phyloP scores from a whole-genome alignment of 2,797 vertebrate genomes.

The Cichlasoma orientale region DNA sequence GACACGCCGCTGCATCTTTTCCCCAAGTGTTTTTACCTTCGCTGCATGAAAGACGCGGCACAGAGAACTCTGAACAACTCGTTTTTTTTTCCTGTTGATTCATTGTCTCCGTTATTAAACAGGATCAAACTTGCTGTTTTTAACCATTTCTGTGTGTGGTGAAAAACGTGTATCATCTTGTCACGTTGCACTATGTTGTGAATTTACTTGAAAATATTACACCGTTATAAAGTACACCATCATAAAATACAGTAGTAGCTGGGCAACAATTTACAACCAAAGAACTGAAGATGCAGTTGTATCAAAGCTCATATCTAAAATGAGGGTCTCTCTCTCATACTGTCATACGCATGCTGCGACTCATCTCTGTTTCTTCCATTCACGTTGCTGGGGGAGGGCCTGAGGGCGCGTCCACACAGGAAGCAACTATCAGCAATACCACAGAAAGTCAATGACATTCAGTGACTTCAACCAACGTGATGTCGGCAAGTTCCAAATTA shows the following conservation, averaged over 20 bases:
- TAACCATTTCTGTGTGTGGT: not conserved
- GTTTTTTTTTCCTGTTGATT: too few relatives aligned
- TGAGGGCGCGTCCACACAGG: not conserved
- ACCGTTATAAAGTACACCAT: not conserved
- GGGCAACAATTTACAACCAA: rapidly evolving
- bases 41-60: not conserved
- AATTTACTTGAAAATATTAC: too few relatives aligned
- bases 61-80: not conserved
- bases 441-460: not conserved
- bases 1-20: not conserved
- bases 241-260: not conserved
- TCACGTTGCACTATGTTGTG: too few relatives aligned
- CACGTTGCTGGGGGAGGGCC: not conserved
- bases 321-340: not conserved
- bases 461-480: rapidly evolving
- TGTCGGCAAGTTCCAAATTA: too few relatives aligned
- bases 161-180: too few relatives aligned
- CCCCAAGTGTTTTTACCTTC: not conserved
- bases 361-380: not conserved
- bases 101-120: not conserved
- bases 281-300: not conserved
- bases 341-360: not conserved
- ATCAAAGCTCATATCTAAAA: not conserved
- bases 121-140: rapidly evolving
- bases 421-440: not conserved